Evolutionary conservation across 2,797 vertebrate genomes (phyloP).

Genomic region (Myotis vivesi): DNA sequence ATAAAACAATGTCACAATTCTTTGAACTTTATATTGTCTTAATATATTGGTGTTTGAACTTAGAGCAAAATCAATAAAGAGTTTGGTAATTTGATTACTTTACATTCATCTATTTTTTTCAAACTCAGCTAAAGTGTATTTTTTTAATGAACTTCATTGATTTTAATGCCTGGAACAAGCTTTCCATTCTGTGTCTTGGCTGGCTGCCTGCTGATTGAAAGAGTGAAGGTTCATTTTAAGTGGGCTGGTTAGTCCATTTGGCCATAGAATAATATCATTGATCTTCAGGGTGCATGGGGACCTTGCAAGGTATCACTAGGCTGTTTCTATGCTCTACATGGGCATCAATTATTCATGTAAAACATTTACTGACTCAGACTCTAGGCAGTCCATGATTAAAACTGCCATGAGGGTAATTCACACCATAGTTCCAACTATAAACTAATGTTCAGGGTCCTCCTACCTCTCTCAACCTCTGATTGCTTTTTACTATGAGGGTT

Average conservation of each 20-base stretch:
- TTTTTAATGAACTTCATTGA: background rate
- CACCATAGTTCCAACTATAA: background rate
- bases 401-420: background rate
- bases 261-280: background rate
- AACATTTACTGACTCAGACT: background rate
- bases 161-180: background rate
- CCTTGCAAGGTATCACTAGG: background rate
- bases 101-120: background rate
- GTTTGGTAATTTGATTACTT: conserved; percentile 19
- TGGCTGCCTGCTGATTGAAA: background rate
- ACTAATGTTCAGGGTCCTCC: background rate
- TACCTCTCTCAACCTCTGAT: background rate
- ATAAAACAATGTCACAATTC: background rate
- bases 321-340: background rate
- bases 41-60: background rate
- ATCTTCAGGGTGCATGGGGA: background rate
- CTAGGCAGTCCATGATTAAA: background rate
- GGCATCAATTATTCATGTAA: background rate
- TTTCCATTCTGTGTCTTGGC: background rate
- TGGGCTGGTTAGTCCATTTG: background rate
- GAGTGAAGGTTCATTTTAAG: background rate
- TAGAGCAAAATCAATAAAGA: conserved; percentile 9
- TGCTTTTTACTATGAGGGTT: background rate
- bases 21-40: background rate
- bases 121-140: background rate